Conservation (phyloP, 2,797 vertebrate species). For the Anas capensis region DNA sequence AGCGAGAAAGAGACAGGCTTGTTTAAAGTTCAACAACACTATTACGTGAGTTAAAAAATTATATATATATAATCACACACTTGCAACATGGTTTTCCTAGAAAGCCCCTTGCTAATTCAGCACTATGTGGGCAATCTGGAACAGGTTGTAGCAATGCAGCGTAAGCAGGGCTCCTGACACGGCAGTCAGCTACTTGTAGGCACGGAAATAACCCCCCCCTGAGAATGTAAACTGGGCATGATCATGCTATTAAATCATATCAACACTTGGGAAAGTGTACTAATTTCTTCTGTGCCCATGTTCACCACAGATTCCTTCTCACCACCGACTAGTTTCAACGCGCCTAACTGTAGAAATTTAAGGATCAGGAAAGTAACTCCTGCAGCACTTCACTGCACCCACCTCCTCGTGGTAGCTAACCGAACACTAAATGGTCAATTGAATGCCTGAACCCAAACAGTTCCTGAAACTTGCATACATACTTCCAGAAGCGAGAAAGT, state of each 20-base stretch:
- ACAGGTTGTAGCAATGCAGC: background rate
- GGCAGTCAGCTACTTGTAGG: constrained; percentile 24
- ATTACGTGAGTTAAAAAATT: background rate
- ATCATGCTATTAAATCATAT: background rate
- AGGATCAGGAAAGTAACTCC: background rate
- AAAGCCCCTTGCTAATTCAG: constrained; percentile 69
- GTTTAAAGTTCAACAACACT: constrained; percentile 15
- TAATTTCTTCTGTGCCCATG: background rate
- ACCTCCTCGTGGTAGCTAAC: rapidly evolving
- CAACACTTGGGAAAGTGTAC: background rate
- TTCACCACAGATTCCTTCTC: background rate
- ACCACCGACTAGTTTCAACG: background rate
- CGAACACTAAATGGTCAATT: rapidly evolving
- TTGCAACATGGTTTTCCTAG: constrained; percentile 66
- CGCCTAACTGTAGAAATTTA: background rate
- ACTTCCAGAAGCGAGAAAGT: background rate
- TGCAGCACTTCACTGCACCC: background rate
- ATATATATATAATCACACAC: background rate
- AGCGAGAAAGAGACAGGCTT: background rate
- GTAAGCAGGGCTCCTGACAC: background rate
- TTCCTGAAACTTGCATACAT: background rate
- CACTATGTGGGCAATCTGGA: background rate
- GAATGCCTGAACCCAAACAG: rapidly evolving
- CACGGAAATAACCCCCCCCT: constrained; percentile 48
- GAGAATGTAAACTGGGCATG: constrained; percentile 41